These are phyloP conservation scores for Leptodactylus fuscus DNA, from an alignment of 2,113 vertebrate genomes.

Conservation along the genomic window DNA sequence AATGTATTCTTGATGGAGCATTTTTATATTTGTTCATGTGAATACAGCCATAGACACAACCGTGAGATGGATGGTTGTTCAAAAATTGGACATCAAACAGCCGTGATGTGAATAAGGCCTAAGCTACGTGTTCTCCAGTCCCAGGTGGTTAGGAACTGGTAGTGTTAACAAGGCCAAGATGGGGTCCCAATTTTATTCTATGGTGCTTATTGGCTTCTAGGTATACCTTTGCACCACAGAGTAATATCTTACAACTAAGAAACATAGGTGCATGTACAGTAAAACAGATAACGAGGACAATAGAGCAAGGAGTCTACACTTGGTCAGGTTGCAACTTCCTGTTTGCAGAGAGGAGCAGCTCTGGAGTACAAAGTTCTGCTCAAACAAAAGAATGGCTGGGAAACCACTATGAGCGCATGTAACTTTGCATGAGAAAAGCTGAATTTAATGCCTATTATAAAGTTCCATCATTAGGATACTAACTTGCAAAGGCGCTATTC, in stretches of 20 bases:
- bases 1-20: too few species aligned
- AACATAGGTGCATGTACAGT: too few species aligned
- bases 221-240: background rate
- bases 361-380: background rate
- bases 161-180: background rate
- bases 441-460: background rate
- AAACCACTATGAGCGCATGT: background rate
- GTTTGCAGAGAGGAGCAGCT: background rate
- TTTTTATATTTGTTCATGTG: too few species aligned
- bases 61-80: too few species aligned
- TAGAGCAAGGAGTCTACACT: background rate
- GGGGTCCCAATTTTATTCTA: background rate
- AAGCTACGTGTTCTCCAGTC: background rate
- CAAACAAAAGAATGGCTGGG: background rate
- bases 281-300: too few species aligned
- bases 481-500: background rate
- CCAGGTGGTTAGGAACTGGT: background rate
- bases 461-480: slow-evolving; percentile 1
- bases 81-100: too few species aligned
- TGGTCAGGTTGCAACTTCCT: background rate
- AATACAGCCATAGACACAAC: too few species aligned
- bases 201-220: background rate
- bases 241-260: background rate
- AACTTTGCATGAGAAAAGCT: background rate
- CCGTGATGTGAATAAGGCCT: too few species aligned